Evolutionary conservation across 2,888 invertebrate genomes (phyloP).

Genomic region (Acanthosoma haemorrhoidale): DNA sequence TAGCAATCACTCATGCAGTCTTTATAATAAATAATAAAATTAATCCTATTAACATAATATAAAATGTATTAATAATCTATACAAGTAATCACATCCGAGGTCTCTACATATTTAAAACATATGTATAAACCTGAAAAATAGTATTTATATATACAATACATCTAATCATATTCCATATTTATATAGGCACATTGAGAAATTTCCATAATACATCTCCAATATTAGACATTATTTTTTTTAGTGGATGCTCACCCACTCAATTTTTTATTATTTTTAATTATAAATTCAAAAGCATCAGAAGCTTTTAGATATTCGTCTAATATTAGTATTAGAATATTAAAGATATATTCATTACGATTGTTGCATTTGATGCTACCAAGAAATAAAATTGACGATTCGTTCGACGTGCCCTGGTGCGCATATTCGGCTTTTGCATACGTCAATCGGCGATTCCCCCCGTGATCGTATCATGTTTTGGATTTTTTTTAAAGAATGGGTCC

Average conservation of each 20-base stretch:
- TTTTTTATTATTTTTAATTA: too few species aligned
- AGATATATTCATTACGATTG: too few species aligned
- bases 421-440: too few species aligned
- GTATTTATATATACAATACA: neutral
- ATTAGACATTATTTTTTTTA: neutral
- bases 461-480: too few species aligned
- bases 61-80: constrained; percentile 1
- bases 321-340: too few species aligned
- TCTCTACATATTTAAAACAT: constrained; percentile 21
- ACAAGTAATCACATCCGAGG: constrained; percentile 14
- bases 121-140: neutral
- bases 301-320: neutral
- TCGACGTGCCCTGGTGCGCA: too few species aligned
- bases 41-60: neutral
- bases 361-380: too few species aligned
- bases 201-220: neutral
- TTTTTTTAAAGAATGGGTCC: too few species aligned
- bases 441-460: too few species aligned
- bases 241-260: too few species aligned
- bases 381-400: too few species aligned
- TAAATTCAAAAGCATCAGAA: neutral
- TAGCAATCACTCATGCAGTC: constrained; percentile 5
- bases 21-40: constrained; percentile 20
- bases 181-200: constrained; percentile 3
- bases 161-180: neutral